Percentiles rank a stretch among this genome's conserved stretches.
Conservation (phyloP, 1,140 invertebrate species). For the Bombus difficillimus region DNA sequence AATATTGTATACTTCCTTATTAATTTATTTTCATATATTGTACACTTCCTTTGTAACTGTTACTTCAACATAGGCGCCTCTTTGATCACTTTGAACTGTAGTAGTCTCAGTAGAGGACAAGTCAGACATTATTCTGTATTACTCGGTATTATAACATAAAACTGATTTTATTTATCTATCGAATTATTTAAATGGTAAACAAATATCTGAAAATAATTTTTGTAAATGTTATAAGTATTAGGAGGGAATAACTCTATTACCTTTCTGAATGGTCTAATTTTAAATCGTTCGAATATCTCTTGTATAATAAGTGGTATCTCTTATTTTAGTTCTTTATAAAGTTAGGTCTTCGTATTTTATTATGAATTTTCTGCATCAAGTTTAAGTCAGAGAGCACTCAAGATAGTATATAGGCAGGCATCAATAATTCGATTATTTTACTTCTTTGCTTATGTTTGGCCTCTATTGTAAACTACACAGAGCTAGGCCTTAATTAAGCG, state of each 20-base stretch:
- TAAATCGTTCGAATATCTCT: background rate
- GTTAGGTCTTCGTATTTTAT: background rate
- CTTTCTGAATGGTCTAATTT: background rate
- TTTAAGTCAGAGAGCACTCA: background rate
- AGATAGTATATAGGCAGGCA: background rate
- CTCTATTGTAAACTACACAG: background rate
- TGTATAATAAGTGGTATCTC: background rate
- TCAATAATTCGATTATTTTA: slow-evolving; percentile 18
- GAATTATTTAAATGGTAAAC: background rate
- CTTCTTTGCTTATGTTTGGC: background rate
- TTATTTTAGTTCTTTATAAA: too few species aligned
- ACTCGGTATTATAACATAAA: background rate
- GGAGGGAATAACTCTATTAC: background rate
- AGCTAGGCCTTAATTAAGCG: background rate
- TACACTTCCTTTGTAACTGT: background rate
- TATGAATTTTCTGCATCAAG: background rate
- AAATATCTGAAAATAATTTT: background rate
- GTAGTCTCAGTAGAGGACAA: background rate
- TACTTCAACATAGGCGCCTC: too few species aligned
- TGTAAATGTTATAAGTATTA: background rate
- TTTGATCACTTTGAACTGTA: background rate
- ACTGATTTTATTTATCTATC: background rate
- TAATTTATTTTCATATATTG: background rate
- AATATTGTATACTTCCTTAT: background rate
- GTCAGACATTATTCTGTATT: background rate